phyloP scores from a whole-genome alignment of 2,888 invertebrate species.

The Plebejus melissa region DNA sequence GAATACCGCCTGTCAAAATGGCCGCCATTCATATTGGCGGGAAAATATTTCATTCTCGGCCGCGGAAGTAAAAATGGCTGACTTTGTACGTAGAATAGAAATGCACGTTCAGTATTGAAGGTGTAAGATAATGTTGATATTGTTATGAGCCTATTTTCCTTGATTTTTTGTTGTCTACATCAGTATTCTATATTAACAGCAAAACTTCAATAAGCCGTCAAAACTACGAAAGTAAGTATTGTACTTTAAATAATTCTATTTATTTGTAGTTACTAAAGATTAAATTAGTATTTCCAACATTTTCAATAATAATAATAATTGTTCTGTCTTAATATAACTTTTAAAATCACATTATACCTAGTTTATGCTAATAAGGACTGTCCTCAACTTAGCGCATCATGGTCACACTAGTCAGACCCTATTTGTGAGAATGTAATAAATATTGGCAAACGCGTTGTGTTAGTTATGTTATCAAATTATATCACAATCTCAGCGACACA shows the following conservation, averaged over 20 bases:
- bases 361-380: constrained; percentile 9
- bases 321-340: neutral
- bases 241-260: too few relatives aligned
- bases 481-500: constrained; percentile 7
- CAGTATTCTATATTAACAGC: too few relatives aligned
- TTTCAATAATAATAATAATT: too few relatives aligned
- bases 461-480: constrained; percentile 23
- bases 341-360: neutral
- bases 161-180: too few relatives aligned
- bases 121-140: neutral
- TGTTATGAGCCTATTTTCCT: too few relatives aligned
- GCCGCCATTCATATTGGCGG: constrained; percentile 16
- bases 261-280: too few relatives aligned
- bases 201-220: too few relatives aligned
- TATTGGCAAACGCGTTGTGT: constrained; percentile 26
- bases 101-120: neutral
- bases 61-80: neutral
- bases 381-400: constrained; percentile 7
- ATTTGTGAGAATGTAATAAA: constrained; percentile 27
- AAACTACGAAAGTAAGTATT: too few relatives aligned
- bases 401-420: constrained; percentile 3
- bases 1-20: constrained; percentile 21
- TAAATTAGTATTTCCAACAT: neutral
- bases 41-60: constrained; percentile 12
- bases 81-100: neutral